phyloP scores from a whole-genome alignment of 2,797 vertebrate species.

The Sparus aurata region DNA sequence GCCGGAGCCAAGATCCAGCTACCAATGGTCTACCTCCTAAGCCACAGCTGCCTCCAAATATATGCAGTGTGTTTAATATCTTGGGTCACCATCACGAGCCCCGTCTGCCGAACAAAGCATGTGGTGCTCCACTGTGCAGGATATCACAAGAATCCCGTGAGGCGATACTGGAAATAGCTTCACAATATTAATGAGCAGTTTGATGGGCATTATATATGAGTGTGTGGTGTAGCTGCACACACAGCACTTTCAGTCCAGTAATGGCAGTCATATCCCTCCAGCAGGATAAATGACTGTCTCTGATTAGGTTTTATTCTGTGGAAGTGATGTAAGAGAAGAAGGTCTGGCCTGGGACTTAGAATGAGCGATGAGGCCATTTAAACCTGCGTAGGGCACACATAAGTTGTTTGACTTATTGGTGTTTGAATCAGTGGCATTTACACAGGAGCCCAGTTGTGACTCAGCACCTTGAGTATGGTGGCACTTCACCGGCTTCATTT shows the following conservation, averaged over 20 bases:
- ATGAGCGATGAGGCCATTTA: conserved; percentile 72
- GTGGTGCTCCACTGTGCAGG: conserved; percentile 16
- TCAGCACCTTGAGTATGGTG: not conserved
- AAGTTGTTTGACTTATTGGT: conserved; percentile 73
- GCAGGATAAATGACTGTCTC: conserved; percentile 65
- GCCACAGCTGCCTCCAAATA: not conserved
- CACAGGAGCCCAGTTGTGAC: conserved; percentile 40
- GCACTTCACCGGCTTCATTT: conserved; percentile 26
- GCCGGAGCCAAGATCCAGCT: too few species aligned
- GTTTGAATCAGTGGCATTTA: conserved; percentile 68
- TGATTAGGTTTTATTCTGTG: conserved; percentile 66
- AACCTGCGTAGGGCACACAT: conserved; percentile 59
- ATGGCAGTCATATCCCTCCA: conserved; percentile 62
- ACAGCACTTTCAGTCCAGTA: conserved; percentile 71
- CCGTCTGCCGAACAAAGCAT: conserved; percentile 34
- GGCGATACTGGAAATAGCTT: conserved; percentile 54
- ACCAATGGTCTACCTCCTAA: too few species aligned
- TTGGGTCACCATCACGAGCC: conserved; percentile 23
- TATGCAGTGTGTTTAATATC: not conserved
- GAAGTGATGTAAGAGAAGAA: conserved; percentile 60
- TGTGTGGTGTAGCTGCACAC: conserved; percentile 64
- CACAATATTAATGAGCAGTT: conserved; percentile 72
- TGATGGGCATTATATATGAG: conserved; percentile 71
- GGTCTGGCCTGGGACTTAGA: conserved; percentile 53
- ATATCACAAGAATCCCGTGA: conserved; percentile 10